Base-by-base conservation (phyloP, 1,140 invertebrate species). In the Brachionus rubens region DNA sequence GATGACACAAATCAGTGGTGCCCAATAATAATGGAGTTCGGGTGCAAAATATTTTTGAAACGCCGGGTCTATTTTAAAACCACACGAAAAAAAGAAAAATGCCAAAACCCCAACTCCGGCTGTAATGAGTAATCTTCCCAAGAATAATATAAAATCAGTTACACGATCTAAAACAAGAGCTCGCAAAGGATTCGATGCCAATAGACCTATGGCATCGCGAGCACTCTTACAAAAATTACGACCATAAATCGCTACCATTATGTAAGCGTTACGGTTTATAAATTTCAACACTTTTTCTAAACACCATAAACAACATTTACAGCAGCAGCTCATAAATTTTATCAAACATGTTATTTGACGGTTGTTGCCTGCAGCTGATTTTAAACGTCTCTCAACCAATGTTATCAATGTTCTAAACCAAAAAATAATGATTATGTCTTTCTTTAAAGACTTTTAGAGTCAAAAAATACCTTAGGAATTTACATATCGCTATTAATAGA, bases 151-250 rank as follows among this genome's bases (percentile, higher is more conserved):
- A 80, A 96, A 95, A 81, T 94, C 91, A 40, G 92, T 92, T 1
- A 93, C 91, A 87, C 94, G 92, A 82, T 95, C 92, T 5, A 98
- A 82, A 5, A 97, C 92, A 9, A 93, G 88, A 4, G 94, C 92
- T 78, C 94, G 86, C 28, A 76, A 12, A 12, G 92, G 88, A 85
- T 98, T 98, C 78, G 93, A 88, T 88, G 96, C 89, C 3, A 98
- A 87, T 46, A 98, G 87, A 78, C 89, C 89, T 81, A 98, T 96
- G 0, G 94, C 91, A 82, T 93, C 90, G 82, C 89, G 89, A 0
- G 95, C 94, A 77, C 94, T 94, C 0, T 83, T 82, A 81, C 92
- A 96, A 84, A 98, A 97, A 80, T 90, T 91, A 82, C 91, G 92
- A 0, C 96, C 95, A 84, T 96, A 92, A 50, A 98, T 90, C 1